These are phyloP conservation scores for Meta bourneti DNA, from an alignment of 2,888 invertebrate species.

Conservation along the genomic window DNA sequence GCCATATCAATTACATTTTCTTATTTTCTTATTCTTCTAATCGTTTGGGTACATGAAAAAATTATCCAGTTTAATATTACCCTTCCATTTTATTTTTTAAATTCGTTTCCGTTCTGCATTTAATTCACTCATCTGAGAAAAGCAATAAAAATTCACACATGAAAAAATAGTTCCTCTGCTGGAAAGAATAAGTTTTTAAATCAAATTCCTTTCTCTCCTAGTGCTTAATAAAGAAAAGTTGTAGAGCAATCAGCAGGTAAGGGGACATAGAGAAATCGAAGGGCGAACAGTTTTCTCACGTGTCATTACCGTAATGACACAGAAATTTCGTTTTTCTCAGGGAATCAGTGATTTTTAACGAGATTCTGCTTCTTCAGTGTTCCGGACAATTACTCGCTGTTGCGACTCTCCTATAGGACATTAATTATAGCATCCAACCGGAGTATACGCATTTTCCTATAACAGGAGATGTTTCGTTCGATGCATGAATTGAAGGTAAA, in stretches of 20 bases:
- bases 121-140: background rate
- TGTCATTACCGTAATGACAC: constrained; percentile 37
- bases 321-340: background rate
- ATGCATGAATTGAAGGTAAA: too few species aligned
- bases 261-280: background rate
- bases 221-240: background rate
- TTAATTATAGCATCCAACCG: background rate
- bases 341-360: constrained; percentile 19
- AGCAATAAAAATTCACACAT: background rate
- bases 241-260: background rate
- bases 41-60: background rate
- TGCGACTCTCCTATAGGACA: background rate
- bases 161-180: background rate
- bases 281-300: background rate
- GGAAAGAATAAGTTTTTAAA: background rate
- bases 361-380: background rate
- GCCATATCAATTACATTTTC: background rate
- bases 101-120: background rate
- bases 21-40: background rate
- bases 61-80: background rate
- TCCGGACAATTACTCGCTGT: background rate
- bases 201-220: background rate
- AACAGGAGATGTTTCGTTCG: too few species aligned
- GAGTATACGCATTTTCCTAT: too few species aligned
- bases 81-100: background rate